Evolutionary conservation across 2,888 invertebrate genomes (phyloP).

Genomic region (Criorhina ranunculi): DNA sequence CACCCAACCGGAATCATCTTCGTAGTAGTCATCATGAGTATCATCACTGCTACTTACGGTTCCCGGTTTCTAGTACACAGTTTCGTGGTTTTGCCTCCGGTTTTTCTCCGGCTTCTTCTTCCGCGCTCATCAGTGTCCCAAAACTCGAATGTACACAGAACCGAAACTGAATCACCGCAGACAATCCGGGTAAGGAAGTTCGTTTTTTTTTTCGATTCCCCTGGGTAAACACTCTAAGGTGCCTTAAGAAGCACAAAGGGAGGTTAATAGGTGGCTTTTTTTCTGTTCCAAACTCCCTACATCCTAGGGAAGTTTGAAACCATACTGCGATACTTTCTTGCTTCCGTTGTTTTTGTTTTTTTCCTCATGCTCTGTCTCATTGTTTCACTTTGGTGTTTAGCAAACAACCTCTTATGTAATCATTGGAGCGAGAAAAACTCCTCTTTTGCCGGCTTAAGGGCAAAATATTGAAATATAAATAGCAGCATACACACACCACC

Average conservation of each 20-base stretch:
- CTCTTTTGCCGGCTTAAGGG: slow-evolving; percentile 65
- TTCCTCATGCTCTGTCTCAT: slow-evolving; percentile 37
- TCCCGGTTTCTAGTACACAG: slow-evolving; percentile 40
- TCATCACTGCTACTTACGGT: slow-evolving; percentile 71
- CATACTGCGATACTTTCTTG: slow-evolving; percentile 1
- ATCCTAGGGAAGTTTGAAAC: slow-evolving; percentile 7
- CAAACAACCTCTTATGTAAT: slow-evolving; percentile 73
- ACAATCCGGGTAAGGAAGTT: slow-evolving; percentile 34
- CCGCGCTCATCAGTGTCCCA: slow-evolving; percentile 45
- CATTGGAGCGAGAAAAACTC: slow-evolving; percentile 69
- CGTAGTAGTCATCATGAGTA: slow-evolving; percentile 68
- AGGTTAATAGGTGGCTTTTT: slow-evolving; percentile 41
- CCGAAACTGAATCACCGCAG: slow-evolving; percentile 46
- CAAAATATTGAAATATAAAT: slow-evolving; percentile 74
- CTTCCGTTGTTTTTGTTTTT: slow-evolving; percentile 1
- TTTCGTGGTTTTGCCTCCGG: slow-evolving; percentile 39
- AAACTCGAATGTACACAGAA: slow-evolving; percentile 57
- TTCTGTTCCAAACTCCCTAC: slow-evolving; percentile 2
- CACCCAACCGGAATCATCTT: slow-evolving; percentile 44
- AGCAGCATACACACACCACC: slow-evolving; percentile 26
- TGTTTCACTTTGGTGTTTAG: slow-evolving; percentile 75
- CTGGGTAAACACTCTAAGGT: slow-evolving; percentile 55
- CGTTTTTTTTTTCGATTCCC: slow-evolving; percentile 33
- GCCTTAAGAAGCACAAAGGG: slow-evolving; percentile 50
- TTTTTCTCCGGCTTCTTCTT: slow-evolving; percentile 18